Percentiles rank a stretch among this genome's conserved stretches.
These are phyloP conservation scores for Ametastegia equiseti DNA, from an alignment of 2,888 invertebrate species.

Conservation along the genomic window DNA sequence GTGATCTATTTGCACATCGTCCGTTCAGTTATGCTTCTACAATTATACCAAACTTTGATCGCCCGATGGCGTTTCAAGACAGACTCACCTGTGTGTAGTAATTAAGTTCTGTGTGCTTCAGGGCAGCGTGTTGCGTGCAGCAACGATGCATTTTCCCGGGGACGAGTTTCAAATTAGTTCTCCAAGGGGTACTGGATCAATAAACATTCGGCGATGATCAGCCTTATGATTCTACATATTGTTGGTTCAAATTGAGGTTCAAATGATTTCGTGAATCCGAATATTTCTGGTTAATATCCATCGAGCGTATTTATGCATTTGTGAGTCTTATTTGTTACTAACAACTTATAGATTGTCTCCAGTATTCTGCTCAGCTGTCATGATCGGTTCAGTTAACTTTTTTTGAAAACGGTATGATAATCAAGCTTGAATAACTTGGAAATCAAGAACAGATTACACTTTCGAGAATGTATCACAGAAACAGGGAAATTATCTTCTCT, in stretches of 20 bases:
- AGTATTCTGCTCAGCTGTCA: no score
- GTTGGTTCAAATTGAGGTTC: not conserved
- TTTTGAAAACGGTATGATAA: no score
- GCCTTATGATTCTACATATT: not conserved
- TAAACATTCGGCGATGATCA: slow-evolving; percentile 11
- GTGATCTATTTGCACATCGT: not conserved
- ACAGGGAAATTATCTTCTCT: no score
- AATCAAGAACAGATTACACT: no score
- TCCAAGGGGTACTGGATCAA: not conserved
- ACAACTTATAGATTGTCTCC: no score
- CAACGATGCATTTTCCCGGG: not conserved
- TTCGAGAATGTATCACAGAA: no score
- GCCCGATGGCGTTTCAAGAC: not conserved
- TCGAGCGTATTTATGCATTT: no score
- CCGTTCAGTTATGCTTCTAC: not conserved
- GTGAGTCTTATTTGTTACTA: no score
- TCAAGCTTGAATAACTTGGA: no score
- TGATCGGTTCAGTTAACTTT: no score
- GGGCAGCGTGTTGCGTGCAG: slow-evolving; percentile 18
- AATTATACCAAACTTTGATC: not conserved
- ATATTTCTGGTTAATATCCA: no score
- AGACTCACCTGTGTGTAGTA: not conserved
- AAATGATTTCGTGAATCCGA: not conserved
- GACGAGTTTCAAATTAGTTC: slow-evolving; percentile 27
- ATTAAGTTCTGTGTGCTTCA: slow-evolving; percentile 5